phyloP scores from a whole-genome alignment of 2,113 vertebrate genomes.

The Brienomyrus longianalis region DNA sequence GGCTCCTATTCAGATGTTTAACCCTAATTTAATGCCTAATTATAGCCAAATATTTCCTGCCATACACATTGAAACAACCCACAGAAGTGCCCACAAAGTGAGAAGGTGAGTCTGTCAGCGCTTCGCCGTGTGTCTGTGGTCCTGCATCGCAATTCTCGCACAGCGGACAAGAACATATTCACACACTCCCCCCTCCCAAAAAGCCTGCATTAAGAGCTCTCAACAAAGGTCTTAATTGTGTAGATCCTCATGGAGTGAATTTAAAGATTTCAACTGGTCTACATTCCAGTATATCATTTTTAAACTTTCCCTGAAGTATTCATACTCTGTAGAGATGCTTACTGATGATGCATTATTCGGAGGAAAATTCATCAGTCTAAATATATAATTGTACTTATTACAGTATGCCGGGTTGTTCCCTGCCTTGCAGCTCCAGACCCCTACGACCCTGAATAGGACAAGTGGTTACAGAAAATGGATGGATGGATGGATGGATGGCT shows the following conservation, averaged over 20 bases:
- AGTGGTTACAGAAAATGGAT: not conserved
- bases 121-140: not conserved
- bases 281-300: not conserved
- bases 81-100: not conserved
- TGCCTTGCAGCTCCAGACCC: not conserved
- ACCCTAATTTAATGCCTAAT: constrained; percentile 62
- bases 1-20: constrained; percentile 55
- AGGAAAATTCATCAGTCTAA: not conserved
- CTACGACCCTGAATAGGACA: not conserved
- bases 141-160: not conserved
- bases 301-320: not conserved
- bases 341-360: not conserved
- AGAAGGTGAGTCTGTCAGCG: not conserved
- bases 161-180: not conserved
- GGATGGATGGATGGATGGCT: too few species aligned
- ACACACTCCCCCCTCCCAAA: not conserved
- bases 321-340: not conserved
- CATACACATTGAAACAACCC: constrained; percentile 41
- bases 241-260: not conserved
- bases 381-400: not conserved
- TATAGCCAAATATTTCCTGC: constrained; percentile 50
- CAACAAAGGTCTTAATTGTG: not conserved
- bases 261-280: not conserved
- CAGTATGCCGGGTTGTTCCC: not conserved
- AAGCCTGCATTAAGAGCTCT: not conserved